Evolutionary conservation across 2,113 vertebrate genomes (phyloP).

Genomic region (Egretta garzetta): DNA sequence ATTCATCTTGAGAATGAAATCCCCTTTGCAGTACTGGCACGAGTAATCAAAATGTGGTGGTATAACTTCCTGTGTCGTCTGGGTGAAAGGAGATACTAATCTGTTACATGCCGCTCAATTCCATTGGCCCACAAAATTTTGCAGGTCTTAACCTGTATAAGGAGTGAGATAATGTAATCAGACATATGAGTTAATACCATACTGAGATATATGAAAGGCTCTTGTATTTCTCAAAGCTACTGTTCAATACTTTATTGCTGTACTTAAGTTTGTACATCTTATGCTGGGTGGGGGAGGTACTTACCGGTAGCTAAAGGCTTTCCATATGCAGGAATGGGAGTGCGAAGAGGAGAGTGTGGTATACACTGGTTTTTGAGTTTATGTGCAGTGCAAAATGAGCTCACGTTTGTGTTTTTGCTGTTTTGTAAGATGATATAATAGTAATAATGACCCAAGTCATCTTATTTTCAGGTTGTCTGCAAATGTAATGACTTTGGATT

Average conservation of each 20-base stretch:
- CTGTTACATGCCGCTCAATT: background rate
- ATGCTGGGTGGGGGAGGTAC: fast-evolving
- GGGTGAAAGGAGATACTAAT: background rate
- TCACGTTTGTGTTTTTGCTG: conserved; percentile 19
- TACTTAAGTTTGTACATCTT: background rate
- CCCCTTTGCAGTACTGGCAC: background rate
- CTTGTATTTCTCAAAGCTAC: background rate
- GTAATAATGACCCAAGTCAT: conserved; percentile 30
- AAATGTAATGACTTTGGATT: conserved; percentile 39
- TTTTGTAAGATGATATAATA: conserved; percentile 48
- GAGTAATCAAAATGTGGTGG: background rate
- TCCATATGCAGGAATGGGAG: background rate
- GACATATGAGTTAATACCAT: background rate
- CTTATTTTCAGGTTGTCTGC: conserved; percentile 55
- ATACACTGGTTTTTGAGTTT: background rate
- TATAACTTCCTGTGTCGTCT: background rate
- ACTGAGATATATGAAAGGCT: background rate
- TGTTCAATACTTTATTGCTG: background rate
- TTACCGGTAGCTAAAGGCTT: background rate
- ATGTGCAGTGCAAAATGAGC: background rate
- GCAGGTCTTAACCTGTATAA: background rate
- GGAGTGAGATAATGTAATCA: background rate
- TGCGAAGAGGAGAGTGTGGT: background rate
- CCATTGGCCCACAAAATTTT: background rate
- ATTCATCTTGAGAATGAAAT: background rate